A percentile compares a stretch with the other conserved stretches of the same genome.
Evolutionary conservation across 2,888 invertebrate genomes (phyloP).

Genomic region (Lampropteryx suffumata): DNA sequence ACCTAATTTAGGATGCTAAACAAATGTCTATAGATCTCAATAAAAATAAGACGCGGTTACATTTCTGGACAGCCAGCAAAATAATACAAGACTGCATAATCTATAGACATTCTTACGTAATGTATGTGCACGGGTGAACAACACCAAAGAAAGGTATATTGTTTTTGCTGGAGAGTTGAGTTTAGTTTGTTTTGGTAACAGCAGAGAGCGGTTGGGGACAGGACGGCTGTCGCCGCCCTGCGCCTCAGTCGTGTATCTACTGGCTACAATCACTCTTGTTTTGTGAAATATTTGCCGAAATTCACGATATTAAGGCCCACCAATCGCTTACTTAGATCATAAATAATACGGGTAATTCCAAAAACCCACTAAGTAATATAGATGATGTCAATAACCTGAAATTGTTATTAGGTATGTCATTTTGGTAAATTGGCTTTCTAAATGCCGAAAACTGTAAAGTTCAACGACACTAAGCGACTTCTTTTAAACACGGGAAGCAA

Average conservation of each 20-base stretch:
- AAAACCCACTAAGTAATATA: constrained; percentile 3
- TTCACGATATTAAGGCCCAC: constrained; percentile 44
- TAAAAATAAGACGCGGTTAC: too few relatives aligned
- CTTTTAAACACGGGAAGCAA: too few relatives aligned
- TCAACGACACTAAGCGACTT: neutral
- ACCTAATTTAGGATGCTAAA: too few relatives aligned
- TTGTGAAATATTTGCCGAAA: constrained; percentile 51
- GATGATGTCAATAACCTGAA: constrained; percentile 23
- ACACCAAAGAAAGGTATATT: constrained; percentile 30
- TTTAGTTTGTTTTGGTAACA: constrained; percentile 50
- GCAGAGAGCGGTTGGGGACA: constrained; percentile 49
- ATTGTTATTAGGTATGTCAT: constrained; percentile 12
- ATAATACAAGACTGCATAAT: too few relatives aligned
- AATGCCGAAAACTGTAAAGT: neutral
- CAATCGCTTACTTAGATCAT: constrained; percentile 27
- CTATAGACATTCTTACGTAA: constrained; percentile 3
- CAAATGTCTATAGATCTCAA: too few relatives aligned
- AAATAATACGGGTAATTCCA: constrained; percentile 20
- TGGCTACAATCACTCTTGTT: constrained; percentile 48
- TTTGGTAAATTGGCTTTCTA: constrained; percentile 3
- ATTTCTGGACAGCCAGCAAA: too few relatives aligned
- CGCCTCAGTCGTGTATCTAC: constrained; percentile 48
- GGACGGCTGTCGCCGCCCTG: constrained; percentile 59
- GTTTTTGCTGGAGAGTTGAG: constrained; percentile 42
- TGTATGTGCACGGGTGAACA: constrained; percentile 10